Evolutionary conservation across 1,140 invertebrate genomes (phyloP).

Genomic region (Drosophila setifemur): DNA sequence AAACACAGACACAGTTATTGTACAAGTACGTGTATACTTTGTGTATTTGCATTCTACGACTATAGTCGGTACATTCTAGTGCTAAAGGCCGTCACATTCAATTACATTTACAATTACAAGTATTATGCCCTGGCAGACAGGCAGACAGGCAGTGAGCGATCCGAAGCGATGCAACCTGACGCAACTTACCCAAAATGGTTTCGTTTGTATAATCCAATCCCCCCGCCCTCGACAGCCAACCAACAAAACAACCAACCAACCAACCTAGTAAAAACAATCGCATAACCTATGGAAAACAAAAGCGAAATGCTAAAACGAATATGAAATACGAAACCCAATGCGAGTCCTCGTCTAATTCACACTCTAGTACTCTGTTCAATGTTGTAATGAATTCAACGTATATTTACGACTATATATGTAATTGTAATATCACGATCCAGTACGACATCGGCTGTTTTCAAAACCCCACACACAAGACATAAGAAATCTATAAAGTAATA

Average conservation of each 20-base stretch:
- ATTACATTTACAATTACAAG: constrained; percentile 72
- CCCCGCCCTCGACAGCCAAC: constrained; percentile 13
- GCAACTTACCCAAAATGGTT: constrained; percentile 52
- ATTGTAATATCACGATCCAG: constrained; percentile 35
- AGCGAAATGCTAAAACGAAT: constrained; percentile 19
- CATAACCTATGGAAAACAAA: constrained; percentile 35
- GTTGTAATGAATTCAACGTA: constrained; percentile 71
- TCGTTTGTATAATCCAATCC: constrained; percentile 66
- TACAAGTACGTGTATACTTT: constrained; percentile 37
- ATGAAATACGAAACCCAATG: constrained; percentile 46
- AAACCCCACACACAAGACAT: constrained; percentile 44
- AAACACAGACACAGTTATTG: constrained; percentile 34
- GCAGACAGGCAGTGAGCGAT: constrained; percentile 42
- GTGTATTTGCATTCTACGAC: constrained; percentile 43
- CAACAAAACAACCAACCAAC: constrained; percentile 4
- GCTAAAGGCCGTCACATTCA: constrained; percentile 67
- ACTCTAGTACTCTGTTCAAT: constrained; percentile 75
- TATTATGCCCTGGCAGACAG: constrained; percentile 52
- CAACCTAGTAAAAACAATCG: constrained; percentile 32
- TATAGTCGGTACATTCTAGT: constrained; percentile 63
- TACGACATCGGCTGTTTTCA: constrained; percentile 67
- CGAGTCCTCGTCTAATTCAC: constrained; percentile 39
- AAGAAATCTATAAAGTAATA: constrained; percentile 63
- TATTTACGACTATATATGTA: constrained; percentile 58
- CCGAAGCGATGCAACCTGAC: constrained; percentile 25